These are phyloP conservation scores for Leptopilina clavipes DNA, from an alignment of 1,140 invertebrate genomes.

Conservation along the genomic window DNA sequence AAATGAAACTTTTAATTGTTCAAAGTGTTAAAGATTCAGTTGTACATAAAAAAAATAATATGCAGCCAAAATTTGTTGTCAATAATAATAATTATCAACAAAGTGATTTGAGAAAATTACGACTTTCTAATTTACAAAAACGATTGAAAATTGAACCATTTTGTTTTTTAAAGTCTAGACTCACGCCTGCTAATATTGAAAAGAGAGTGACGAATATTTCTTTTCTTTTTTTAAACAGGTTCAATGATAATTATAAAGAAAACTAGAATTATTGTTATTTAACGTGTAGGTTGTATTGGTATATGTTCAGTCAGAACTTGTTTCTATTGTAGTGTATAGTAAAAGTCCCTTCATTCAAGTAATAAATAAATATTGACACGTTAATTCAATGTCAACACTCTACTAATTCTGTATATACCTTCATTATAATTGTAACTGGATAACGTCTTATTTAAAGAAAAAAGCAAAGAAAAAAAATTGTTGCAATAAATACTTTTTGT, in stretches of 20 bases:
- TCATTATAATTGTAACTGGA: background rate
- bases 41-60: too few relatives aligned
- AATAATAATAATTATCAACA: too few relatives aligned
- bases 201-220: constrained; percentile 5
- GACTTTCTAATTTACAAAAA: background rate
- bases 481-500: too few relatives aligned
- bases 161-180: constrained; percentile 13
- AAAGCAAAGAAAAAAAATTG: too few relatives aligned
- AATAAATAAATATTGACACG: constrained; percentile 16
- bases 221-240: constrained; percentile 13
- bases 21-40: too few relatives aligned
- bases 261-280: constrained; percentile 13
- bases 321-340: background rate
- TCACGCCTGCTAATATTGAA: background rate
- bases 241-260: constrained; percentile 6
- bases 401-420: background rate
- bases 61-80: too few relatives aligned
- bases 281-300: too few relatives aligned
- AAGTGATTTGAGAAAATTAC: too few relatives aligned
- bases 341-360: background rate
- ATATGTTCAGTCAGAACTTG: background rate
- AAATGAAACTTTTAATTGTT: too few relatives aligned
- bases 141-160: background rate
- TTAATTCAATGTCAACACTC: constrained; percentile 9
- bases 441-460: background rate